A percentile compares a stretch with the other conserved stretches of the same genome.
These are phyloP conservation scores for Agonopterix heracliana DNA, from an alignment of 2,888 invertebrate species.

Conservation along the genomic window DNA sequence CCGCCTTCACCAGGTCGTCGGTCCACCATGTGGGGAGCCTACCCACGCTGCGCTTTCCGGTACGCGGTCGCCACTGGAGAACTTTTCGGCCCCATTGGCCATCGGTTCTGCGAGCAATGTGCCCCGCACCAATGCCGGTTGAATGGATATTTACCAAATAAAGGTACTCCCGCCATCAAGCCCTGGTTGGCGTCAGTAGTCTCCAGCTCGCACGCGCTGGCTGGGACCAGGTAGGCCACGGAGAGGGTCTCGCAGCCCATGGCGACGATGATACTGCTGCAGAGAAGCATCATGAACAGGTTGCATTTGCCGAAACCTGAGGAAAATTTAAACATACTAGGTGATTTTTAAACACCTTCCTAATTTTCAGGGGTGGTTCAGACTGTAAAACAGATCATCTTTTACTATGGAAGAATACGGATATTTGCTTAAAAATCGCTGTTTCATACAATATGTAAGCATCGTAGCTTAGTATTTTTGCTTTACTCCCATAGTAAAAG, in stretches of 20 bases:
- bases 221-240: slow-evolving; percentile 57
- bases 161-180: slow-evolving; percentile 49
- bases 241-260: slow-evolving; percentile 58
- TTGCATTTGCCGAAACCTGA: slow-evolving; percentile 59
- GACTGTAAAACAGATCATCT: background rate
- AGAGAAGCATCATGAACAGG: slow-evolving; percentile 34
- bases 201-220: slow-evolving; percentile 56
- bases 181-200: slow-evolving; percentile 54
- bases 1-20: too few species aligned
- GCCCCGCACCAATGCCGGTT: too few species aligned
- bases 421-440: background rate
- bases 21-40: too few species aligned
- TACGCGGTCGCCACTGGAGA: too few species aligned
- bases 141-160: too few species aligned
- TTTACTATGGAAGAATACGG: background rate
- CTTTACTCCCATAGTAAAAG: background rate
- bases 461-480: background rate
- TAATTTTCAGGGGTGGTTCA: too few species aligned
- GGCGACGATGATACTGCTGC: slow-evolving; percentile 40
- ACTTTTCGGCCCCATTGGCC: too few species aligned
- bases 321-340: slow-evolving; percentile 3
- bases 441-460: background rate
- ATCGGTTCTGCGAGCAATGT: too few species aligned
- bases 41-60: too few species aligned
- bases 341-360: too few species aligned